These are phyloP conservation scores for Tholera decimalis DNA, from an alignment of 2,888 invertebrate genomes.

Conservation along the genomic window DNA sequence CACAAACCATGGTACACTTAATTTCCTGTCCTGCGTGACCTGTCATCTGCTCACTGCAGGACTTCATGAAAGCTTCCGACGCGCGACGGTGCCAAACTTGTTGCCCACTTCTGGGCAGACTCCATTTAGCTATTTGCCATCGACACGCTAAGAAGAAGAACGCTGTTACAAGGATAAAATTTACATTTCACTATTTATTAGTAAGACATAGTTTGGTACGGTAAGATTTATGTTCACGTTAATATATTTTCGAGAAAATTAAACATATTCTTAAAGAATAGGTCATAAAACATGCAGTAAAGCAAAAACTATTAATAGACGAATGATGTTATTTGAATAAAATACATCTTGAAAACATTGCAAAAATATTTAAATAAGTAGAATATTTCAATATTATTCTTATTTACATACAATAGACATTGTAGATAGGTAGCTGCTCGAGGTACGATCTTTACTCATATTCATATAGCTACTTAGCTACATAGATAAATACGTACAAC, in stretches of 20 bases:
- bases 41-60: too few relatives aligned
- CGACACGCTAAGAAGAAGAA: too few relatives aligned
- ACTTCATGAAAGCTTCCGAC: too few relatives aligned
- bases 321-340: slow-evolving; percentile 4
- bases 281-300: slow-evolving; percentile 9
- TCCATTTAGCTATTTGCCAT: too few relatives aligned
- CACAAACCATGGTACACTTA: too few relatives aligned
- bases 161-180: too few relatives aligned
- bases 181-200: too few relatives aligned
- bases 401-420: slow-evolving; percentile 37
- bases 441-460: background rate
- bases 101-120: too few relatives aligned
- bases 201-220: background rate
- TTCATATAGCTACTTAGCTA: background rate
- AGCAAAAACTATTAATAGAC: slow-evolving; percentile 14
- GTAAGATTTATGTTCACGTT: slow-evolving; percentile 11
- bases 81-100: too few relatives aligned
- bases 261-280: slow-evolving; percentile 10
- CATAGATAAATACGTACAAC: too few relatives aligned
- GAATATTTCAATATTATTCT: slow-evolving; percentile 8
- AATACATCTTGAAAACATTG: slow-evolving; percentile 18
- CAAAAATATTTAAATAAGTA: slow-evolving; percentile 13
- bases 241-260: slow-evolving; percentile 24
- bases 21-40: too few relatives aligned
- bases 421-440: background rate